Percentiles rank a stretch among this genome's conserved stretches.
Conservation (phyloP, 2,797 vertebrate species). For the Streptopelia turtur region DNA sequence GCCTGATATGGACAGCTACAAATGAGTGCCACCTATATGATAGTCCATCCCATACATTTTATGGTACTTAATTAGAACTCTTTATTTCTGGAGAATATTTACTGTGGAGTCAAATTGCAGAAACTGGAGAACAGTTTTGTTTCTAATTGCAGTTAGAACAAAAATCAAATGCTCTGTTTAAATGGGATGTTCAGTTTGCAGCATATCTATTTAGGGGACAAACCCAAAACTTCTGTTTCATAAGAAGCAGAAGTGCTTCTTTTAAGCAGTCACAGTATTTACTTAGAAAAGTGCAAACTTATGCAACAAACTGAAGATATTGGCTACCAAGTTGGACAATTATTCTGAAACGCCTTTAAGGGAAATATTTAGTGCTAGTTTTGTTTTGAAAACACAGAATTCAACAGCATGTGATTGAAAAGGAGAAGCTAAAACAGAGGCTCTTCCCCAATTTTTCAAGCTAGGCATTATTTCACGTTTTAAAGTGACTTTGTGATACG, state of each 20-base stretch:
- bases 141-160: neutral
- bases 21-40: neutral
- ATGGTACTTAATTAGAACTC: neutral
- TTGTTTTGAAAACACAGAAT: neutral
- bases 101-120: neutral
- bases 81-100: neutral
- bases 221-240: neutral
- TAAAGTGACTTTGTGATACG: neutral
- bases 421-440: neutral
- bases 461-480: neutral
- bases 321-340: neutral
- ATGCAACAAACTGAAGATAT: neutral
- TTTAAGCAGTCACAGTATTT: neutral
- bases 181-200: neutral
- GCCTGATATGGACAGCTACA: neutral
- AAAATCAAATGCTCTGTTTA: neutral
- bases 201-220: neutral
- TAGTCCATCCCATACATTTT: neutral
- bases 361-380: neutral
- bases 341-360: neutral
- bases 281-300: neutral
- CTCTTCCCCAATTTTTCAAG: neutral
- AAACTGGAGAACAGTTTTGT: neutral
- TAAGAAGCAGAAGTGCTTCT: neutral
- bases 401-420: neutral